Conservation (phyloP, 2,113 vertebrate genomes). For the Chaenocephalus aceratus region DNA sequence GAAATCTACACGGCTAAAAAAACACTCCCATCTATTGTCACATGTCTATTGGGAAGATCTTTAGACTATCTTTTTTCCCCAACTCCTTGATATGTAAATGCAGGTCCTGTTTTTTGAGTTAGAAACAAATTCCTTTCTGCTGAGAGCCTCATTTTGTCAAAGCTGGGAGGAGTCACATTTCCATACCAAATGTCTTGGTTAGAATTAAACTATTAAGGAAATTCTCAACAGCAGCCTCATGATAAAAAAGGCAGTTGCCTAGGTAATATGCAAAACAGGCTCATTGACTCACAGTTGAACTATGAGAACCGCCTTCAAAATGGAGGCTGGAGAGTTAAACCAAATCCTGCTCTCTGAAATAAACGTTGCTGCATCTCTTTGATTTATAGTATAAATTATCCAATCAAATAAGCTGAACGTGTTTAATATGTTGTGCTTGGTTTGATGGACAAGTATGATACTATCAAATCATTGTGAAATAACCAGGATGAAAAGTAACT, state of each 20-base stretch:
- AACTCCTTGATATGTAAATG: slow-evolving; percentile 79
- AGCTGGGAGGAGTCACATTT: slow-evolving; percentile 78
- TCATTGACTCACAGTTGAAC: slow-evolving; percentile 72
- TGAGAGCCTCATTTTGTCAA: slow-evolving; percentile 72
- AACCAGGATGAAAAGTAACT: background rate
- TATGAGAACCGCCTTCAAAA: slow-evolving; percentile 68
- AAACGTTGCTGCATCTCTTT: background rate
- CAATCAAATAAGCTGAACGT: background rate
- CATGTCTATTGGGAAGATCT: slow-evolving; percentile 66
- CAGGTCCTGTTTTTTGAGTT: slow-evolving; percentile 68
- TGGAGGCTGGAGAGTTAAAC: slow-evolving; percentile 44
- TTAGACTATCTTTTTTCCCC: slow-evolving; percentile 57
- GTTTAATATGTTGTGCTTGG: background rate
- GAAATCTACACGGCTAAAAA: slow-evolving; percentile 30
- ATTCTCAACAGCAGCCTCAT: slow-evolving; percentile 71
- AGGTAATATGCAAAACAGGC: slow-evolving; percentile 78
- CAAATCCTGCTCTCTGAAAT: slow-evolving; percentile 22
- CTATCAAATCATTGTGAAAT: background rate
- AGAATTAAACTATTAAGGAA: slow-evolving; percentile 79
- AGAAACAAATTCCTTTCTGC: slow-evolving; percentile 75
- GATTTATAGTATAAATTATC: background rate
- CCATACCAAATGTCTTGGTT: slow-evolving; percentile 77
- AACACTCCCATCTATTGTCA: slow-evolving; percentile 52
- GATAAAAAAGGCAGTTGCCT: slow-evolving; percentile 81
- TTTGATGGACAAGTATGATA: background rate